These are phyloP conservation scores for Xylota sylvarum DNA, from an alignment of 2,888 invertebrate genomes.

Conservation along the genomic window DNA sequence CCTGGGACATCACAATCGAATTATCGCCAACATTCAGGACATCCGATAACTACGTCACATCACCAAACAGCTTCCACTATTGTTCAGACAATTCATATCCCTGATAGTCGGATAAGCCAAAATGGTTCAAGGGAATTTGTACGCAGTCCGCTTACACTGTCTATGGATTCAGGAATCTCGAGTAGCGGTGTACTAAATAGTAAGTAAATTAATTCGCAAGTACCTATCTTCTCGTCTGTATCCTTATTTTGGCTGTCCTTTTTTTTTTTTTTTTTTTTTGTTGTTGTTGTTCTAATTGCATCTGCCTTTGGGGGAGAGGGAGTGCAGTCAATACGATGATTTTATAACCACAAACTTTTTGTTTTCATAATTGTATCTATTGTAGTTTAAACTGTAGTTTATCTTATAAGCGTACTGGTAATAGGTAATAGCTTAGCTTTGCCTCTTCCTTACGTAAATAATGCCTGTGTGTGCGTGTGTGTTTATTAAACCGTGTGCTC, in stretches of 20 bases:
- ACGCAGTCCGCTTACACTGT: constrained; percentile 90
- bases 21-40: constrained; percentile 71
- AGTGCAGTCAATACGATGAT: constrained; percentile 25
- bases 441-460: constrained; percentile 47
- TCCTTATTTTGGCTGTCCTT: constrained; percentile 1
- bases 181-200: constrained; percentile 79
- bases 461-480: constrained; percentile 45
- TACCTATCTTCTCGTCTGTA: constrained; percentile 33
- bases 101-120: constrained; percentile 72
- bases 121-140: constrained; percentile 78
- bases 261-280: constrained; percentile 27
- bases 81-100: constrained; percentile 54
- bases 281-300: constrained; percentile 40
- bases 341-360: constrained; percentile 13
- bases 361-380: constrained; percentile 31
- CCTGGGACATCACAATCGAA: constrained; percentile 78
- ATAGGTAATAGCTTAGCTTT: constrained; percentile 31
- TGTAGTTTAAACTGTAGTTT: constrained; percentile 43
- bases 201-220: constrained; percentile 70
- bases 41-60: constrained; percentile 67
- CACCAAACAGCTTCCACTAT: constrained; percentile 50
- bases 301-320: constrained; percentile 16
- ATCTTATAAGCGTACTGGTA: constrained; percentile 2
- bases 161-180: constrained; percentile 96
- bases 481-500: constrained; percentile 16